phyloP scores from a whole-genome alignment of 1,140 invertebrate species.

The Camponotus vicinus region DNA sequence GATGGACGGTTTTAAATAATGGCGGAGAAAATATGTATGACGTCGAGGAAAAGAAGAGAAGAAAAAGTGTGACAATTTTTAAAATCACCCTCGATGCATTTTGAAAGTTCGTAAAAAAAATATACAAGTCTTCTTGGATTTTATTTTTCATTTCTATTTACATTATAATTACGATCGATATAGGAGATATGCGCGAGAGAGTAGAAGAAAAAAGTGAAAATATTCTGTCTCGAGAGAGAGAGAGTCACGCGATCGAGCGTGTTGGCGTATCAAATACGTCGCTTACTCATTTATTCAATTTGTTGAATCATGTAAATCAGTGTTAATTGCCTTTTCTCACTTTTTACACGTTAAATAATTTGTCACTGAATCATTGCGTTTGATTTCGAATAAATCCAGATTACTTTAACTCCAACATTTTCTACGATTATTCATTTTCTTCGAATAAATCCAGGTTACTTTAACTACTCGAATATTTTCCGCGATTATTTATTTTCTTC shows the following conservation, averaged over 20 bases:
- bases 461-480: background rate
- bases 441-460: background rate
- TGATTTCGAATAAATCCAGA: background rate
- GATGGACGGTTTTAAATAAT: no score
- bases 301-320: background rate
- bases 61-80: no score
- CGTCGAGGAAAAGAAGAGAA: no score
- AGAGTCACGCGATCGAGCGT: slow-evolving; percentile 29
- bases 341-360: background rate
- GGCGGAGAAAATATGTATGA: no score
- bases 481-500: background rate
- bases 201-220: background rate
- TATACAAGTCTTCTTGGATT: background rate
- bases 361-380: background rate
- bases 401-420: background rate
- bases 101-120: no score
- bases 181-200: background rate
- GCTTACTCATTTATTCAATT: background rate
- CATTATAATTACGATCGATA: slow-evolving; percentile 8
- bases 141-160: background rate
- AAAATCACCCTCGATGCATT: no score
- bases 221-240: background rate
- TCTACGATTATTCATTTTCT: background rate
- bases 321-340: background rate
- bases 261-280: slow-evolving; percentile 8